Evolutionary conservation across 2,888 invertebrate species (phyloP).

Genomic region (Lampropteryx suffumata): DNA sequence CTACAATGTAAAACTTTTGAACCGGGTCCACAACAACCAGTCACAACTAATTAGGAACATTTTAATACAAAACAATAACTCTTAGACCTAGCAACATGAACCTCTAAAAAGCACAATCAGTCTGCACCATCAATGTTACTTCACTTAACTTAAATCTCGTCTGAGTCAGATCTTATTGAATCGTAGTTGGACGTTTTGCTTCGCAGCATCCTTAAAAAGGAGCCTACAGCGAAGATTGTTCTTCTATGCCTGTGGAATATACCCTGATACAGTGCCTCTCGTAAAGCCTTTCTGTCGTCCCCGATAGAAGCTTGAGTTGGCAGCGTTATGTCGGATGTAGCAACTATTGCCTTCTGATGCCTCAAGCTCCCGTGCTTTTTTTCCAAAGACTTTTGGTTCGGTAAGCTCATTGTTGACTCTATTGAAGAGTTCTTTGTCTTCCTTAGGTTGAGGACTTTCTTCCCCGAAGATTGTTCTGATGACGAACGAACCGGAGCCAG

Average conservation of each 20-base stretch:
- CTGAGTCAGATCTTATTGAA: conserved; percentile 85
- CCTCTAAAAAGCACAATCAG: conserved; percentile 71
- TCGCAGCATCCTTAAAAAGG: conserved; percentile 88
- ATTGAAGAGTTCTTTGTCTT: conserved; percentile 79
- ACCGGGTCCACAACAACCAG: conserved; percentile 49
- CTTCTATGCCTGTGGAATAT: conserved; percentile 90
- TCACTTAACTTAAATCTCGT: conserved; percentile 71
- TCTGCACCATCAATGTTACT: conserved; percentile 66
- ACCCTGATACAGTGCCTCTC: conserved; percentile 89
- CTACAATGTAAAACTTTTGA: conserved; percentile 46
- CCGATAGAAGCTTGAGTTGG: conserved; percentile 73
- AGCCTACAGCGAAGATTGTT: conserved; percentile 89
- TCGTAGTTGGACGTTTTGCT: conserved; percentile 90
- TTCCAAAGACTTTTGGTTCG: conserved; percentile 78
- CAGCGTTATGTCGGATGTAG: conserved; percentile 83
- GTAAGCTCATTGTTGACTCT: conserved; percentile 79
- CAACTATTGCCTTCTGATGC: conserved; percentile 84
- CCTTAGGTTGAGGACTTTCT: conserved; percentile 71
- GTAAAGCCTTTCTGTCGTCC: conserved; percentile 86
- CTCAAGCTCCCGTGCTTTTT: conserved; percentile 81
- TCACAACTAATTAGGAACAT: conserved; percentile 75
- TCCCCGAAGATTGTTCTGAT: conserved; percentile 74
- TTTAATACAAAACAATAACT: conserved; percentile 65
- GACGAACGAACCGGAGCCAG: conserved; percentile 73
- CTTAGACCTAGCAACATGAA: conserved; percentile 52